phyloP scores from a whole-genome alignment of 1,140 invertebrate species.

The Saccostrea echinata region DNA sequence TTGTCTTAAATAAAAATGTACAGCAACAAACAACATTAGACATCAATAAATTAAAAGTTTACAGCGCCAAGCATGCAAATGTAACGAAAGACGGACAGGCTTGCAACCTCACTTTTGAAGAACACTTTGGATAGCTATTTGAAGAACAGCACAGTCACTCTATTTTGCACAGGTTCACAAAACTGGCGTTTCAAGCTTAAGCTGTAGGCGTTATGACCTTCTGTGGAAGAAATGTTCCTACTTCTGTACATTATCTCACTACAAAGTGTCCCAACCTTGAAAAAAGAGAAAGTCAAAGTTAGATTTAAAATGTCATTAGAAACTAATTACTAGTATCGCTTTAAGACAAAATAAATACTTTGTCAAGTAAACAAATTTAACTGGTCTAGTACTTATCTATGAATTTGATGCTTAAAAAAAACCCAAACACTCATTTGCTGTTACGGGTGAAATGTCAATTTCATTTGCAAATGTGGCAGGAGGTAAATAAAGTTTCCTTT shows the following conservation, averaged over 20 bases:
- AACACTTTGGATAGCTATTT: neutral
- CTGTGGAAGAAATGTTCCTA: neutral
- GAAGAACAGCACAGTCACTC: neutral
- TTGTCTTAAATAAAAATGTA: neutral
- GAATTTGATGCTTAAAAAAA: conserved; percentile 2
- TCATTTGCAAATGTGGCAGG: neutral
- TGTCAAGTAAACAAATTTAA: neutral
- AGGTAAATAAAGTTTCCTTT: neutral
- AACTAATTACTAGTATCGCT: neutral
- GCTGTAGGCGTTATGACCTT: neutral
- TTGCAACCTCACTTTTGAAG: neutral
- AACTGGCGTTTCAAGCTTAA: neutral
- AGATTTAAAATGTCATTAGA: neutral
- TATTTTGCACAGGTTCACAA: neutral
- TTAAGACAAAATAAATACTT: neutral
- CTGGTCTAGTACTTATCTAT: neutral
- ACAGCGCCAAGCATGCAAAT: neutral
- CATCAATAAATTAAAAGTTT: neutral
- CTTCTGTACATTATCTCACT: neutral
- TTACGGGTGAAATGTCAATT: conserved; percentile 1
- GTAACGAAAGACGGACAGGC: neutral
- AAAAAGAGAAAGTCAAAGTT: neutral
- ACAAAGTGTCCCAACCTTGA: neutral
- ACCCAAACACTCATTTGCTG: neutral
- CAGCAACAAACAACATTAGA: neutral